Percentiles rank a stretch among this genome's conserved stretches.
phyloP scores from a whole-genome alignment of 2,797 vertebrate species.

The Loriculus beryllinus region DNA sequence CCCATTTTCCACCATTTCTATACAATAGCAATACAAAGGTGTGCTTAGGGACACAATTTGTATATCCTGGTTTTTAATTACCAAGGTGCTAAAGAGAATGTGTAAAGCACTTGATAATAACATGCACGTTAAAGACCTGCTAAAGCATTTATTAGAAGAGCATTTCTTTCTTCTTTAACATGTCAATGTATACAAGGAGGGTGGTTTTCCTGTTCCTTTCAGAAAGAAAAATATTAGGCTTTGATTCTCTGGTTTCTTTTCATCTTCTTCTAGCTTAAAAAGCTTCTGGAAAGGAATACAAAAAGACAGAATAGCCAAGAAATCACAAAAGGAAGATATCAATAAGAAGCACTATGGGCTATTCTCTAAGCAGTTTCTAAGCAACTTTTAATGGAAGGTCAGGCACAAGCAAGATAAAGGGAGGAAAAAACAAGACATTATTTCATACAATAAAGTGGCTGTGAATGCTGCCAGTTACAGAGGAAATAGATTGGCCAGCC shows the following conservation, averaged over 20 bases:
- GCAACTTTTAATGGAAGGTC: conserved; percentile 98
- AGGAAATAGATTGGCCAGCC: conserved; percentile 65
- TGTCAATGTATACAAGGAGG: neutral
- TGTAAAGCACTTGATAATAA: conserved; percentile 51
- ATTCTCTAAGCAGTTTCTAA: conserved; percentile 90
- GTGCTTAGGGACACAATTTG: neutral
- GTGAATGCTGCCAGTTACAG: conserved; percentile 74
- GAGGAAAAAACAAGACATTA: conserved; percentile 76
- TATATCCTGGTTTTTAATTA: conserved; percentile 24
- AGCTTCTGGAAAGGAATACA: conserved; percentile 61
- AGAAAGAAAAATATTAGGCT: conserved; percentile 65
- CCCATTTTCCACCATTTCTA: neutral
- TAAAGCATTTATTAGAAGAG: conserved; percentile 41
- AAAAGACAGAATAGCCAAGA: conserved; percentile 70
- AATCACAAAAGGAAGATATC: conserved; percentile 83
- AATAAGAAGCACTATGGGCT: conserved; percentile 74
- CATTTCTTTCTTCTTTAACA: conserved; percentile 45
- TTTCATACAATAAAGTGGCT: conserved; percentile 77
- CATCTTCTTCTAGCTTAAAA: conserved; percentile 69
- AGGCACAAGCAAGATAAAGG: conserved; percentile 82
- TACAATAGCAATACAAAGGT: neutral
- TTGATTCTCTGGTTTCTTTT: conserved; percentile 71
- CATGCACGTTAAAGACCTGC: conserved; percentile 23
- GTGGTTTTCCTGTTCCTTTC: conserved; percentile 60
- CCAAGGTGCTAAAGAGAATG: neutral